Evolutionary conservation across 1,140 invertebrate species (phyloP), one percentile per base, ranked within the genome.

Genomic region (Drosophila trapezifrons): DNA sequence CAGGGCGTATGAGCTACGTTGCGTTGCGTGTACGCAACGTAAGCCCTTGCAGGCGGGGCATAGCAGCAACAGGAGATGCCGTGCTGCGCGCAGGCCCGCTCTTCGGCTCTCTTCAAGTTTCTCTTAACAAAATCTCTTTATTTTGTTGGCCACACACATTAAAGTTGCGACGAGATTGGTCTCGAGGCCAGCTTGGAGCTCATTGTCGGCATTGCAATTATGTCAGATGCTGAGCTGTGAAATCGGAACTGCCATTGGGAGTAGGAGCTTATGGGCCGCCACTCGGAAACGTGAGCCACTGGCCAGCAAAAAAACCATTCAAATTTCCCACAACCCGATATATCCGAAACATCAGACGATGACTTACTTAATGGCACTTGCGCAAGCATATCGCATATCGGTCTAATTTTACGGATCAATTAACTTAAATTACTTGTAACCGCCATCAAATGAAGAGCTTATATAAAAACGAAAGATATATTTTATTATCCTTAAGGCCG

Each of bases 21-120:
- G 17, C 42, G 38, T 40, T 71, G 43, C 42, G 69, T 71, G 82
- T 55, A 55, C 72, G 67, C 54, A 43, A 79, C 82, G 82, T 87
- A 82, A 69, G 51, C 13, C 38, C 66, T 29, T 37, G 76, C 82
- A 87, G 82, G 82, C 82, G 82, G 82, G 82, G 82, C 82, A 86
- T 86, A 76, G 57, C 57, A 70, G 52, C 35, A 43, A 49, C 62
- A 60, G 42, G 58, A 45, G 40, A 46, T 17, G 18, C n/a, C 10
- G 2, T 20, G 9, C 40, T 3, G 4, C 7, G 76, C 82, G 82
- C 80, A 79, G 9, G 29, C n/a, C 1, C 73, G 64, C 47, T 64
- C 57, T 51, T 37, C n/a, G 1, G 10, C 22, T 35, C 37, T 62
- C 55, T 60, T 55, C 6, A 6, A 4, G 3, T 20, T 7, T 46